phyloP scores from a whole-genome alignment of 1,140 invertebrate genomes.

The Penaeus chinensis region DNA sequence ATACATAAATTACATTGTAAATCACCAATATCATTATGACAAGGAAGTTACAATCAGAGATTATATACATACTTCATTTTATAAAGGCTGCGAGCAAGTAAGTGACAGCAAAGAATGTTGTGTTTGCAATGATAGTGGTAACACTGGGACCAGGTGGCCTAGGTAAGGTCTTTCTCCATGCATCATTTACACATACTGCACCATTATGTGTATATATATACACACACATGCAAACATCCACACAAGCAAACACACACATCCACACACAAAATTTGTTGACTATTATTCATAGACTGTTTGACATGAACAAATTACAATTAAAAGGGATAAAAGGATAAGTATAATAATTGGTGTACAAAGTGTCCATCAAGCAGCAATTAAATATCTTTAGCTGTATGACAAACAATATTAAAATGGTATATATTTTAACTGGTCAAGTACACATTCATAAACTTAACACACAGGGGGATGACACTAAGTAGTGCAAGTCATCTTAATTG shows the following conservation, averaged over 20 bases:
- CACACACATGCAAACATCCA: conserved; percentile 5
- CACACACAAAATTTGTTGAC: too few relatives aligned
- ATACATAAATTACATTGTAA: conserved; percentile 59
- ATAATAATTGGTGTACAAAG: too few relatives aligned
- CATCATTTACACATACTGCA: conserved; percentile 13
- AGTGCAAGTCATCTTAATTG: conserved; percentile 52
- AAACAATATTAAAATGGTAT: too few relatives aligned
- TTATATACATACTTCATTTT: conserved; percentile 38
- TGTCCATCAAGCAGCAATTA: too few relatives aligned
- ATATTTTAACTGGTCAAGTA: conserved; percentile 17
- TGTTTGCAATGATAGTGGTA: conserved; percentile 19
- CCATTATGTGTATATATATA: too few relatives aligned
- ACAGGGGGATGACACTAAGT: conserved; percentile 32
- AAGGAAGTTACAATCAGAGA: conserved; percentile 38
- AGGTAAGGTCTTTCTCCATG: conserved; percentile 15
- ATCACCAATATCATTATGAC: conserved; percentile 60
- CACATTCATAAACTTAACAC: conserved; percentile 49
- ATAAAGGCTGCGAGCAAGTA: conserved; percentile 28
- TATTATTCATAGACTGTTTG: too few relatives aligned
- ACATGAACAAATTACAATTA: too few relatives aligned
- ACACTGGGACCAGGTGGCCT: conserved; percentile 28
- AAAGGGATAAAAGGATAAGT: too few relatives aligned
- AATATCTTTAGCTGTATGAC: too few relatives aligned
- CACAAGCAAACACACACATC: too few relatives aligned
- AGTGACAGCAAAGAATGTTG: conserved; percentile 29